Base-by-base conservation (phyloP, 2,888 invertebrate species). In the Drosophila mimica region DNA sequence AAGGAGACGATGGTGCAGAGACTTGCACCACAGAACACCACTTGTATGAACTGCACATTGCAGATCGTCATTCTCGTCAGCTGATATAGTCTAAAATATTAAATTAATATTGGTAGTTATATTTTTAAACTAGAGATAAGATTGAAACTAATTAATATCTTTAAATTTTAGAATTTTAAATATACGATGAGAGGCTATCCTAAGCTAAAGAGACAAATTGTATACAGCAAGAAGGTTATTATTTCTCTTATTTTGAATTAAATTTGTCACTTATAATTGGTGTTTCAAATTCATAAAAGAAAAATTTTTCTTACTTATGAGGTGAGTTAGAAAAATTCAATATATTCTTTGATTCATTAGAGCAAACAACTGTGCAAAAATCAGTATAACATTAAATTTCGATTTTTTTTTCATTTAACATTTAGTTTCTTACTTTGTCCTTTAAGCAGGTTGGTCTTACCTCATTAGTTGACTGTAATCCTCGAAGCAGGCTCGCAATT, bases 401-500 rank as follows among this genome's bases (percentile, higher is more conserved):
- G n/a, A 25, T 25, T 25, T 25, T 25, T 25, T 25, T 25, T 25
- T 25, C 2, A 25, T 25, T 25, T 25, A 43, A 9, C 11, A 30
- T 34, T 34, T 40, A 4, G 7, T 31, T 15, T 33, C 52, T 28
- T 38, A 25, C 3, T 38, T 8, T n/a, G n/a, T n/a, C 36, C 20
- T 15, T 5, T 3, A 2, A 15, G 1, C 8, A 52, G 17, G 5
- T 49, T 2, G 3, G 28, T 8, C 57, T 11, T 6, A 88, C 90
- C 85, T 76, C 65, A 83, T 83, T 0, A 86, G 30, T 4, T 72
- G 20, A 17, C 51, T 78, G 36, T 67, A 83, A 31, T 89, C 71
- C 31, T 85, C 60, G 8, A 85, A 58, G 15, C 75, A 75, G 1
- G 33, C 59, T 11, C 56, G 3, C 0, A 88, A 46, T 4, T 72